These are phyloP conservation scores for Hypomecis atomaria DNA, from an alignment of 2,888 invertebrate genomes.

Conservation along the genomic window DNA sequence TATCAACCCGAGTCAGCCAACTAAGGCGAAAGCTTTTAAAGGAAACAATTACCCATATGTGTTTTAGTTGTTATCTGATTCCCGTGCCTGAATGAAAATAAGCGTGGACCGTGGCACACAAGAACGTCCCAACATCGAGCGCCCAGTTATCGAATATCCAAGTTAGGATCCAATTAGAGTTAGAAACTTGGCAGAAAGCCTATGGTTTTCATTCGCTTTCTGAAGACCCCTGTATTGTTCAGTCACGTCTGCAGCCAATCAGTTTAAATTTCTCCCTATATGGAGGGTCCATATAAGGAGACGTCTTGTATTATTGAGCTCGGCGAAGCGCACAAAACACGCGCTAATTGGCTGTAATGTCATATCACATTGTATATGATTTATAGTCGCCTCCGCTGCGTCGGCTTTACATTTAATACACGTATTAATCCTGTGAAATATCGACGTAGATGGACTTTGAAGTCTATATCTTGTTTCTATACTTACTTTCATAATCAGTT, in stretches of 20 bases:
- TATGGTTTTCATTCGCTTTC: conserved; percentile 59
- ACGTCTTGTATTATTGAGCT: conserved; percentile 60
- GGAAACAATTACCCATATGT: conserved; percentile 21
- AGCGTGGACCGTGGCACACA: conserved; percentile 33
- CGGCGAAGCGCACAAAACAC: conserved; percentile 60
- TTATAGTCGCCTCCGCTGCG: conserved; percentile 46
- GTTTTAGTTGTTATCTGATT: conserved; percentile 34
- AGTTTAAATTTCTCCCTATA: conserved; percentile 78
- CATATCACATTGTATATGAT: conserved; percentile 67
- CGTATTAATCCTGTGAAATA: conserved; percentile 30
- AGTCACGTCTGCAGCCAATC: conserved; percentile 71
- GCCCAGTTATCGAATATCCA: conserved; percentile 55
- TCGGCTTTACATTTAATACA: conserved; percentile 31
- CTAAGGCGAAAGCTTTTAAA: conserved; percentile 10
- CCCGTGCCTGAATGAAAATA: conserved; percentile 39
- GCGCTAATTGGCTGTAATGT: conserved; percentile 75
- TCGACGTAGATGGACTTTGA: conserved; percentile 12
- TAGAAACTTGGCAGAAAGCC: conserved; percentile 62
- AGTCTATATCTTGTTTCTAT: neutral
- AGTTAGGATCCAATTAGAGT: conserved; percentile 76
- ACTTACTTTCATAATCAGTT: neutral
- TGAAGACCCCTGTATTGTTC: conserved; percentile 68
- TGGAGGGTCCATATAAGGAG: conserved; percentile 64
- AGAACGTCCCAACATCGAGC: conserved; percentile 41
- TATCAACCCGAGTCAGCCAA: conserved; percentile 14